Conservation (phyloP, 2,797 vertebrate genomes). For the Tachyglossus aculeatus region DNA sequence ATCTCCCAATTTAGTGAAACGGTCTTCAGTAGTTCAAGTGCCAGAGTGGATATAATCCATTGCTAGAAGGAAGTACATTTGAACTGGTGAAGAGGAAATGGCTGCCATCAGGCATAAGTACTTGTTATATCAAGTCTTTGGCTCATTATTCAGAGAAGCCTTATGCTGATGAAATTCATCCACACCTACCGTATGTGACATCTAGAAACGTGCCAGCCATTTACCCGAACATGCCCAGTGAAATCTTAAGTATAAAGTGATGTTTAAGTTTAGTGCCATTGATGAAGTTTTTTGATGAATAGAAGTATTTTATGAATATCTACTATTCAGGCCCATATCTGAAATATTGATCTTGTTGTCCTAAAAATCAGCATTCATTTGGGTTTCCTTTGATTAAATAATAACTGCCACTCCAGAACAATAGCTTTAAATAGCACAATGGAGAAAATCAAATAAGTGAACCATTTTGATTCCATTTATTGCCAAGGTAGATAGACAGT, state of each 20-base stretch:
- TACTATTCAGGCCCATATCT: neutral
- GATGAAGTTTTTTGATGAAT: slow-evolving; percentile 39
- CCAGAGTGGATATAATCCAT: slow-evolving; percentile 58
- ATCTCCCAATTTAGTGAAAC: slow-evolving; percentile 35
- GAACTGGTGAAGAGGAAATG: slow-evolving; percentile 68
- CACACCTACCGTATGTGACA: slow-evolving; percentile 68
- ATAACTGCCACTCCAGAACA: no score
- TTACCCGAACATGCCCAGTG: slow-evolving; percentile 51
- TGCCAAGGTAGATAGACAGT: no score
- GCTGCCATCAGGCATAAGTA: slow-evolving; percentile 58
- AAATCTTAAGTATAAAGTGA: slow-evolving; percentile 34
- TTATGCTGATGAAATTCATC: slow-evolving; percentile 66
- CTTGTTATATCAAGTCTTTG: slow-evolving; percentile 66
- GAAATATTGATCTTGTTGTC: no score
- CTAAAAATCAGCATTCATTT: no score
- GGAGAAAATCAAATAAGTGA: no score
- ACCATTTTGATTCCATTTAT: no score
- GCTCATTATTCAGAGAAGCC: slow-evolving; percentile 64
- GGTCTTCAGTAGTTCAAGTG: slow-evolving; percentile 58
- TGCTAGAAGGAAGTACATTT: slow-evolving; percentile 62
- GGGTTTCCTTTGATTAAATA: no score
- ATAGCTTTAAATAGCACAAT: no score
- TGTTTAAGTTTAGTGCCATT: slow-evolving; percentile 48
- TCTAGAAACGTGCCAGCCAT: slow-evolving; percentile 55
- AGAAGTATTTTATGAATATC: neutral